Conservation (phyloP, 1,140 invertebrate species). For the Marisa cornuarietis region DNA sequence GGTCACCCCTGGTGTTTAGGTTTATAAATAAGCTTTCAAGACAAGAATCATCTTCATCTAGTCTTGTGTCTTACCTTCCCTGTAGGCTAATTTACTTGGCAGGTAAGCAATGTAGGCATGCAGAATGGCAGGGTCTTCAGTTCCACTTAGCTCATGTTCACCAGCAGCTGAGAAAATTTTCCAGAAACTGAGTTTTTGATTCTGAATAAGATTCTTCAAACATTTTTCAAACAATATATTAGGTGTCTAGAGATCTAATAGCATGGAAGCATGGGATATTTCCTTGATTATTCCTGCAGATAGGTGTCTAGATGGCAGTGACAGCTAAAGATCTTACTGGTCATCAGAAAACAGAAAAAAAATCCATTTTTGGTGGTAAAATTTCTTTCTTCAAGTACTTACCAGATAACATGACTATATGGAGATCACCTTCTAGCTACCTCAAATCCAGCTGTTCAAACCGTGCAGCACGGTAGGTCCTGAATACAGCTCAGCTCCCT, state of each 20-base stretch:
- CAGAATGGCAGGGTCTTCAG: conserved; percentile 62
- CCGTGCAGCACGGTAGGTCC: no score
- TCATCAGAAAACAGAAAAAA: no score
- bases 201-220: neutral
- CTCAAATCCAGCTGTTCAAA: no score
- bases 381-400: no score
- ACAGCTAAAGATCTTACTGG: neutral
- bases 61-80: conserved; percentile 52
- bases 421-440: no score
- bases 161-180: conserved; percentile 48
- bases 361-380: no score
- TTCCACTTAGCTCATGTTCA: conserved; percentile 62
- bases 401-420: no score
- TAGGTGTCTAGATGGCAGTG: neutral
- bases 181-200: neutral
- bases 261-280: neutral
- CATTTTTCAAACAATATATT: neutral
- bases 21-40: no score
- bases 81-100: conserved; percentile 60
- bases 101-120: conserved; percentile 65
- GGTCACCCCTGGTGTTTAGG: no score
- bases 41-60: no score
- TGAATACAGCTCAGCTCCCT: no score
- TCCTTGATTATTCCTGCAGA: neutral
- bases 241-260: neutral